Conservation (phyloP, 2,888 invertebrate species). For the Cremastinae sp. region DNA sequence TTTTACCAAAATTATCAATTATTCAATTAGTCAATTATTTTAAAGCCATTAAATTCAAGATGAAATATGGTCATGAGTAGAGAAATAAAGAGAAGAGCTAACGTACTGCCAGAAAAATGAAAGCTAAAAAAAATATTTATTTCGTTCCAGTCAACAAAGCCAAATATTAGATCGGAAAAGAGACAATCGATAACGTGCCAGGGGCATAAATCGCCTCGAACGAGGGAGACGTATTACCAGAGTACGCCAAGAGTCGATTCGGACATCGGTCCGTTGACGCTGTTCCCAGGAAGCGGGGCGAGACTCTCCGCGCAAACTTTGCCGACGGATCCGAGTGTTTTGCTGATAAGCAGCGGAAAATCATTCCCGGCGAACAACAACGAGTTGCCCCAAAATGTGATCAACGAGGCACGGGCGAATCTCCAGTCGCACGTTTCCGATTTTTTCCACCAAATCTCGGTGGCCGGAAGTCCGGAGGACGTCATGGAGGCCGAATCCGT, state of each 20-base stretch:
- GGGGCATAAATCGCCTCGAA: constrained; percentile 67
- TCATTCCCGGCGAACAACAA: constrained; percentile 66
- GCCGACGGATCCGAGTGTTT: constrained; percentile 71
- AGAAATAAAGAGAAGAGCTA: too few relatives aligned
- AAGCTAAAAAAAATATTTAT: too few relatives aligned
- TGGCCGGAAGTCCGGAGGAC: constrained; percentile 79
- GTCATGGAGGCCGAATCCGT: constrained; percentile 78
- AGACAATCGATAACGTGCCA: constrained; percentile 74
- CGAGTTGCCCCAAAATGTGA: constrained; percentile 75
- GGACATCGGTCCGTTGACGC: constrained; percentile 77
- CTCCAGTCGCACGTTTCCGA: constrained; percentile 78
- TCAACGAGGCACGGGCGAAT: constrained; percentile 76
- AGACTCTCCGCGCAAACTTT: constrained; percentile 69
- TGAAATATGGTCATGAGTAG: too few relatives aligned
- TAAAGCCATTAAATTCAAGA: too few relatives aligned
- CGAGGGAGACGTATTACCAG: constrained; percentile 76
- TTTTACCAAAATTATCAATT: too few relatives aligned
- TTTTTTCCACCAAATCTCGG: constrained; percentile 78
- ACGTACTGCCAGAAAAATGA: too few relatives aligned
- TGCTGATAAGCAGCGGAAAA: constrained; percentile 63
- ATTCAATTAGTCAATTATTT: too few relatives aligned
- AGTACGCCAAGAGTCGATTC: constrained; percentile 77
- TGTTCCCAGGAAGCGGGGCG: constrained; percentile 62
- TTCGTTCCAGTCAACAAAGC: constrained; percentile 75
- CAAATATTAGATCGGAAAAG: constrained; percentile 73